Evolutionary conservation across 2,113 vertebrate genomes (phyloP).

Genomic region (Spermophilus dauricus): DNA sequence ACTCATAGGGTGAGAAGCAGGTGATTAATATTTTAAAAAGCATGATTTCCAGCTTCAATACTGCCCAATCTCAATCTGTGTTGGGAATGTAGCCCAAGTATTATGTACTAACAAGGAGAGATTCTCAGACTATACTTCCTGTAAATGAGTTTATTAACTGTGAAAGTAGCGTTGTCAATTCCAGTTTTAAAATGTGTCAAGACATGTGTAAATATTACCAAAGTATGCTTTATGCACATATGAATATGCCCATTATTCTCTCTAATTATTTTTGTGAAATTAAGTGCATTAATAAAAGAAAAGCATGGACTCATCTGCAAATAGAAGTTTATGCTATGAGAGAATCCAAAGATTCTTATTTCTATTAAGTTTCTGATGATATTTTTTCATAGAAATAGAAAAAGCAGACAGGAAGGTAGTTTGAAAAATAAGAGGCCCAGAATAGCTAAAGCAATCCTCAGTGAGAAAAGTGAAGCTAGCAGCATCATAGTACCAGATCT

Average conservation of each 20-base stretch:
- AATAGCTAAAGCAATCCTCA: too few species aligned
- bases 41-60: too few species aligned
- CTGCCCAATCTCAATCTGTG: neutral
- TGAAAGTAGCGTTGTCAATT: neutral
- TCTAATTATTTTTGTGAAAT: too few species aligned
- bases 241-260: too few species aligned
- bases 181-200: neutral
- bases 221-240: too few species aligned
- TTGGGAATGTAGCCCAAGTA: neutral
- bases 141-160: neutral
- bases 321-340: neutral
- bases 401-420: too few species aligned
- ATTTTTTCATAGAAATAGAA: too few species aligned
- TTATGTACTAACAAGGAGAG: neutral
- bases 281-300: too few species aligned
- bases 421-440: too few species aligned
- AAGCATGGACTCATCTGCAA: neutral
- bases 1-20: accelerated
- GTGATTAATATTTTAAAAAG: neutral
- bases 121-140: neutral
- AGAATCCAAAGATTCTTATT: neutral
- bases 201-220: too few species aligned
- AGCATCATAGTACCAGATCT: too few species aligned
- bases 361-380: neutral
- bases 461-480: too few species aligned